These are phyloP conservation scores for Bombylius major DNA, from an alignment of 2,888 invertebrate species.

Conservation along the genomic window DNA sequence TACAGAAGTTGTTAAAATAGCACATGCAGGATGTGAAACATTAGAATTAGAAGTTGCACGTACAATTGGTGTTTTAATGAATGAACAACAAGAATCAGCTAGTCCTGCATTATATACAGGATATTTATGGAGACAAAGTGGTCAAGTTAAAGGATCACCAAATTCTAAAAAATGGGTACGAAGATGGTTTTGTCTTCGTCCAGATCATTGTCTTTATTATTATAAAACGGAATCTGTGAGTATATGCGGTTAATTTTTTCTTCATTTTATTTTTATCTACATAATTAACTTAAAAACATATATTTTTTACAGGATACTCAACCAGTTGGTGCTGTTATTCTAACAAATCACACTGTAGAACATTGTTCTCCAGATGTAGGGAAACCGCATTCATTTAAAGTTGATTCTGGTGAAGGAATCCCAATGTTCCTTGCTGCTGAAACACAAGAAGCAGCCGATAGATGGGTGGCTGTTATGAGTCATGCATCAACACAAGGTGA, in stretches of 20 bases:
- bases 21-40: slow-evolving; percentile 76
- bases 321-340: slow-evolving; percentile 79
- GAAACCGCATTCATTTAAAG: slow-evolving; percentile 55
- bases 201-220: slow-evolving; percentile 88
- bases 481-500: slow-evolving; percentile 64
- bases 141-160: slow-evolving; percentile 41
- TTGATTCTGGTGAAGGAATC: slow-evolving; percentile 56
- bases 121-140: slow-evolving; percentile 62
- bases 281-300: too few relatives aligned
- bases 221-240: slow-evolving; percentile 84
- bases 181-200: slow-evolving; percentile 81
- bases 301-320: slow-evolving; percentile 55
- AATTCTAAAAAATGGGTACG: slow-evolving; percentile 63
- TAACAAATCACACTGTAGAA: slow-evolving; percentile 68
- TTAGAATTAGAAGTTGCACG: slow-evolving; percentile 79
- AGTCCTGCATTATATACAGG: slow-evolving; percentile 55
- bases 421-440: slow-evolving; percentile 71
- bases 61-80: slow-evolving; percentile 68
- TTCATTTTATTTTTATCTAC: background rate
- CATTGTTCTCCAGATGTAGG: slow-evolving; percentile 37
- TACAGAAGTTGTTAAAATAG: slow-evolving; percentile 84
- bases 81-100: slow-evolving; percentile 48
- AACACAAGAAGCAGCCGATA: slow-evolving; percentile 53
- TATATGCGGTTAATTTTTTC: slow-evolving; percentile 11
- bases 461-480: slow-evolving; percentile 66